Evolutionary conservation across 2,797 vertebrate genomes (phyloP), one percentile per base, ranked within the genome.

Genomic region (Decapterus maruadsi): DNA sequence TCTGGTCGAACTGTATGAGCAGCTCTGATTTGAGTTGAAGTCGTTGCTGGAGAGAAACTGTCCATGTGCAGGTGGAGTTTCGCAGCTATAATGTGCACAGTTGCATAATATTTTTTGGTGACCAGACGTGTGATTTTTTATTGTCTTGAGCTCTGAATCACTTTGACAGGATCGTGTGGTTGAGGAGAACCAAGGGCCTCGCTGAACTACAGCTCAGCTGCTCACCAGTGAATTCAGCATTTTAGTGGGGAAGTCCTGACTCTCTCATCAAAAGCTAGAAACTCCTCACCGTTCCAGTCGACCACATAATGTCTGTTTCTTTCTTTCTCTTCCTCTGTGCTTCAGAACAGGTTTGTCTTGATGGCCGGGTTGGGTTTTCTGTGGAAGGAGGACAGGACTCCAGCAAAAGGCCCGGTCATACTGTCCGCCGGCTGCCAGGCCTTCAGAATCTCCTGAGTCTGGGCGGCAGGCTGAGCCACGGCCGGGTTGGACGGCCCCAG

Each of bases 341-440:
- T 94, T 96, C 96, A 98, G 94, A 98, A 98, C 89, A 98, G 96
- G 84, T 99, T 98, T 19, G 96, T 96, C 90, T 99, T 99, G 86
- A 98, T 96, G 54, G 92, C 67, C 1, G 90, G 90, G 74, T 95
- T 96, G 40, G 97, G 96, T 92, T 99, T 99, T 95, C 97, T 94
- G 92, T 99, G 97, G 91, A 99, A 98, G 75, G 97, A 96, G 81
- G 97, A 98, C 71, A 99, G 96, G 48, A 99, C 97, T 10, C 97
- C 97, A 0, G 97, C 97, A 84, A 99, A 99, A 40, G 97, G 97
- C 57, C 97, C 97, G 45, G 95, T 96, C 89, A 97, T 95, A 70
- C 96, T 96, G 87, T 99, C 97, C 6, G 96, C 94, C 0, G 97
- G 96, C 95, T 99, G 97, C 97, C 97, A 98, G 69, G 96, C 96